Evolutionary conservation across 2,113 vertebrate genomes (phyloP).

Genomic region (Beaufortia kweichowensis): DNA sequence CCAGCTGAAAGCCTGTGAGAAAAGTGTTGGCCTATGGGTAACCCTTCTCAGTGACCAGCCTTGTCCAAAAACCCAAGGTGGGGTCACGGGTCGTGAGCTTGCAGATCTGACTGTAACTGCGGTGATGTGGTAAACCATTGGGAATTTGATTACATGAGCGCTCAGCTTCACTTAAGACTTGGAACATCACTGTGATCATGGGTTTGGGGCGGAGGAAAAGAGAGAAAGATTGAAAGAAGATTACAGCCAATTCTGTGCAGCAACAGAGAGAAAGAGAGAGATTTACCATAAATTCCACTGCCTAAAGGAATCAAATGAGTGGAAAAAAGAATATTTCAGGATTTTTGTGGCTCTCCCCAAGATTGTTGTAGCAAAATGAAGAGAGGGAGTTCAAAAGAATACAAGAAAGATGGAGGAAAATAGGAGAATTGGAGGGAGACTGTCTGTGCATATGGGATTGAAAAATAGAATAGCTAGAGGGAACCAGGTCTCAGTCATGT

Average conservation of each 20-base stretch:
- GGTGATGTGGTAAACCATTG: slow-evolving; percentile 28
- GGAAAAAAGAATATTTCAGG: slow-evolving; percentile 23
- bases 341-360: slow-evolving; percentile 26
- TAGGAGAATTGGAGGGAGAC: background rate
- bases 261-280: slow-evolving; percentile 11
- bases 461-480: slow-evolving; percentile 21
- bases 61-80: slow-evolving; percentile 31
- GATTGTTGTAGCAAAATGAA: slow-evolving; percentile 13
- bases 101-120: slow-evolving; percentile 12
- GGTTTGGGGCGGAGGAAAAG: slow-evolving; percentile 21
- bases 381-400: slow-evolving; percentile 14
- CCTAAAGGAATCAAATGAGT: slow-evolving; percentile 12
- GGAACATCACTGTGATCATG: slow-evolving; percentile 39
- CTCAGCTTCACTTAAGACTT: slow-evolving; percentile 42
- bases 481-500: slow-evolving; percentile 11
- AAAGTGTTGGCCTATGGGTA: background rate
- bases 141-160: slow-evolving; percentile 58
- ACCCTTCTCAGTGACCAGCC: slow-evolving; percentile 3
- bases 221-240: slow-evolving; percentile 14
- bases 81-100: slow-evolving; percentile 40
- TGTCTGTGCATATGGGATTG: background rate
- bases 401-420: slow-evolving; percentile 14
- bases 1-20: background rate
- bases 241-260: slow-evolving; percentile 21
- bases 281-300: slow-evolving; percentile 23